Percentiles rank a stretch among this genome's conserved stretches.
Conservation (phyloP, 1,140 invertebrate genomes). For the Galendromus occidentalis region DNA sequence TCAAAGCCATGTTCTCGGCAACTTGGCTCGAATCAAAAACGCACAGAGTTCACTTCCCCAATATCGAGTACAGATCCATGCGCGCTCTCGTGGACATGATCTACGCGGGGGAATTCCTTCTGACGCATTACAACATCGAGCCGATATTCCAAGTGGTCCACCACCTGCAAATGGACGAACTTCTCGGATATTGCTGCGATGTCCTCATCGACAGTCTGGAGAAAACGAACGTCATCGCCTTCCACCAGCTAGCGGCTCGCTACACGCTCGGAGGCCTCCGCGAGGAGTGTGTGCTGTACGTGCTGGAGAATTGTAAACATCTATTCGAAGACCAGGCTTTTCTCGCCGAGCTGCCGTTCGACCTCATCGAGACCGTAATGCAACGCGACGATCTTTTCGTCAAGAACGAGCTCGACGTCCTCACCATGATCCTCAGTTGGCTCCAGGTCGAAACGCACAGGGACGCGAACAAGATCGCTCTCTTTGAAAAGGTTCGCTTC, state of each 20-base stretch:
- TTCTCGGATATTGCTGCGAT: background rate
- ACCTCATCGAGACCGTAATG: background rate
- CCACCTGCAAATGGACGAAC: background rate
- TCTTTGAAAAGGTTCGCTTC: background rate
- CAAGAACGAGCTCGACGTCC: constrained; percentile 3
- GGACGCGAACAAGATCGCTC: background rate
- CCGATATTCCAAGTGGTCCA: background rate
- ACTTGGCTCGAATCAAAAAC: constrained; percentile 2
- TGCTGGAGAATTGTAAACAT: constrained; percentile 1
- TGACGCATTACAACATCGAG: constrained; percentile 1
- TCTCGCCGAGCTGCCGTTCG: background rate
- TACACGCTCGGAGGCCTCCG: background rate
- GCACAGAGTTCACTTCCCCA: background rate
- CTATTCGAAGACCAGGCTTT: background rate
- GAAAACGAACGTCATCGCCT: background rate
- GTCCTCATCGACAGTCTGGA: background rate
- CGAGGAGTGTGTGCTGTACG: constrained; percentile 9
- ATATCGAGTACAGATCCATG: background rate
- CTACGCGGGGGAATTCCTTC: background rate
- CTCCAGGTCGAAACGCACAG: background rate
- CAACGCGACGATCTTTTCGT: constrained; percentile 1
- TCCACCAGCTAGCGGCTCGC: background rate
- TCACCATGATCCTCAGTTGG: background rate
- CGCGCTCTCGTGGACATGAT: background rate
- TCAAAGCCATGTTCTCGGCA: background rate